Percentiles rank a stretch among this genome's conserved stretches.
These are phyloP conservation scores for Ceramica pisi DNA, from an alignment of 2,888 invertebrate genomes.

Conservation along the genomic window DNA sequence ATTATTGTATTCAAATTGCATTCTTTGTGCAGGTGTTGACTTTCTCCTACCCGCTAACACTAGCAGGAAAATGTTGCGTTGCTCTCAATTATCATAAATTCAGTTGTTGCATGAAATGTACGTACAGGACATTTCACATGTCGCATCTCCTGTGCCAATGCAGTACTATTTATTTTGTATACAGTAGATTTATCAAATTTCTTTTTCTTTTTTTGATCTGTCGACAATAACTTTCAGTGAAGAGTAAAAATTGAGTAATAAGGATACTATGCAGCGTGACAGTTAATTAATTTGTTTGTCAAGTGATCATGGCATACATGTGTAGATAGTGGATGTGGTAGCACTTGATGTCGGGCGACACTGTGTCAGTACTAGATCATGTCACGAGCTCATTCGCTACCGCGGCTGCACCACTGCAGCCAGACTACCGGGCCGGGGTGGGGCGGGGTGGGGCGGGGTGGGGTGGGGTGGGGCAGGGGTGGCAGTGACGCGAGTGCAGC, in stretches of 20 bases:
- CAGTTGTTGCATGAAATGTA: conserved; percentile 85
- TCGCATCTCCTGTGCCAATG: conserved; percentile 81
- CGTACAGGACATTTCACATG: conserved; percentile 80
- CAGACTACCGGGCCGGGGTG: conserved; percentile 62
- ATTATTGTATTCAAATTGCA: conserved; percentile 87
- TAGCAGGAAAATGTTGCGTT: conserved; percentile 91
- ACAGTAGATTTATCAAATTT: conserved; percentile 64
- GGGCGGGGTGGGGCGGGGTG: conserved; percentile 15
- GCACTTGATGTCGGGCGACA: conserved; percentile 75
- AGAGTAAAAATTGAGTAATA: conserved; percentile 61
- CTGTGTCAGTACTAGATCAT: conserved; percentile 58
- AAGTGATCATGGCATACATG: conserved; percentile 80
- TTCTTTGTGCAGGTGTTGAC: conserved; percentile 90
- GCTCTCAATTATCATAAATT: conserved; percentile 83
- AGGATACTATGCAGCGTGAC: conserved; percentile 69
- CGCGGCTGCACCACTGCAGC: conserved; percentile 71
- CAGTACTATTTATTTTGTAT: conserved; percentile 70
- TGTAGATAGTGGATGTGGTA: conserved; percentile 88
- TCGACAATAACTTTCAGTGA: conserved; percentile 63
- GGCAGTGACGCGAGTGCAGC: conserved; percentile 66
- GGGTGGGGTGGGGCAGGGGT: conserved; percentile 31
- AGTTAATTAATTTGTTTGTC: conserved; percentile 86
- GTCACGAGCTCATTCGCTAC: conserved; percentile 56
- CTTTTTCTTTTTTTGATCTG: conserved; percentile 65
- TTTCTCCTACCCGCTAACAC: conserved; percentile 90